phyloP scores from a whole-genome alignment of 2,113 vertebrate species.

The Progne subis region DNA sequence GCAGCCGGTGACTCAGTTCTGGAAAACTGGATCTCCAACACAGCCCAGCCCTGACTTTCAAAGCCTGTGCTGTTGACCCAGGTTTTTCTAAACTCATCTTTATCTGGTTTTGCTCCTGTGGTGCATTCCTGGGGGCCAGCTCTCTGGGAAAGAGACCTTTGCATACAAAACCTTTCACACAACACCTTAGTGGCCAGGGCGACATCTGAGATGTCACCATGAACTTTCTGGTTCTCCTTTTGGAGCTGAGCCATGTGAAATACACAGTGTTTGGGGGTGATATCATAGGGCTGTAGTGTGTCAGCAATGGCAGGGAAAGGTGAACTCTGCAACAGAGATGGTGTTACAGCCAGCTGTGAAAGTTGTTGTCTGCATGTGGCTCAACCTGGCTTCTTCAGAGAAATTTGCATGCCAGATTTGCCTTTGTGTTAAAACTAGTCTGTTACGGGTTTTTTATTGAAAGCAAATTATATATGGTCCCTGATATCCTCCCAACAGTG shows the following conservation, averaged over 20 bases:
- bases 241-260: neutral
- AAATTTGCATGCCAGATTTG: neutral
- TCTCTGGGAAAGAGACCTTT: neutral
- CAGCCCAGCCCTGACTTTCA: neutral
- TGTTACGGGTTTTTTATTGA: neutral
- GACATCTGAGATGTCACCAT: neutral
- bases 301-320: neutral
- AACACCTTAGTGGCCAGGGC: neutral
- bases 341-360: neutral
- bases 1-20: neutral
- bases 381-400: neutral
- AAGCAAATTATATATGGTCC: neutral
- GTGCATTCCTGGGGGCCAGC: neutral
- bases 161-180: neutral
- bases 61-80: neutral
- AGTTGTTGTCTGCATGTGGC: neutral
- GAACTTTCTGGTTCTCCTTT: neutral
- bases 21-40: neutral
- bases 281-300: accelerated
- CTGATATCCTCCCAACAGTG: neutral
- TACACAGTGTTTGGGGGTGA: neutral
- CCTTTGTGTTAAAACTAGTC: neutral
- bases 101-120: neutral
- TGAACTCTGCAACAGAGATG: neutral
- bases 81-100: neutral